Base-by-base conservation (phyloP, 1,140 invertebrate genomes). In the Neodiprion fabricii region DNA sequence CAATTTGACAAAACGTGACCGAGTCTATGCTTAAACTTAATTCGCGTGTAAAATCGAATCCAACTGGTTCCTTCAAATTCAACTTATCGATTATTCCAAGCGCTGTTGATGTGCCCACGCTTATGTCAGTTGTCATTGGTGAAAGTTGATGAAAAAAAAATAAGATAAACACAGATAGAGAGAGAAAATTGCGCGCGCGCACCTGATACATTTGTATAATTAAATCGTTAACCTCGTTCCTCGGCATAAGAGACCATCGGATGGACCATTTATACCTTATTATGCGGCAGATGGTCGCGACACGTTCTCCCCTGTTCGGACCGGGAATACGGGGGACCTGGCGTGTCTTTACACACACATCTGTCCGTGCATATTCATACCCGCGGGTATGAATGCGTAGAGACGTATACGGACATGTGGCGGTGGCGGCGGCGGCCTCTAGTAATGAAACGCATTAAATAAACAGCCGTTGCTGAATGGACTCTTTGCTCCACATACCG, bases 381-480 rank as follows among this genome's bases (percentile, higher is more conserved):
- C 17, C 17, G 17, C 28, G 5, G 1, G 5, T 40, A 40, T 40
- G 28, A 40, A 40, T 40, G 28, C 5, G 28, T 40, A 0, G 2
- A 40, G 1, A 40, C 28, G 28, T 40, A 40, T 40, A 40, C 28
- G 28, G 28, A 40, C 28, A 40, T 40, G 28, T 40, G 28, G 28
- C 28, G 1, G 28, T 5, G 28, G 5, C 53, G 53, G 53, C 53
- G n/a, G 5, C 11, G 11, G 53, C 11, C 3, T 61, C 53, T 61
- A 17, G 53, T 61, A 61, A 61, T 61, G 53, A 17, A 61, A 61
- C 53, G 53, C 53, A 61, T 61, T 61, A 61, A 61, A 61, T 61
- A 61, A 61, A 61, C 53, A 61, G 53, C 53, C 53, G 53, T 61
- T 61, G 53, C 9, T 61, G 53, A 61, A 61, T 61, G 53, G 53